Conservation (phyloP, 2,113 vertebrate genomes). For the Ailurus styani region DNA sequence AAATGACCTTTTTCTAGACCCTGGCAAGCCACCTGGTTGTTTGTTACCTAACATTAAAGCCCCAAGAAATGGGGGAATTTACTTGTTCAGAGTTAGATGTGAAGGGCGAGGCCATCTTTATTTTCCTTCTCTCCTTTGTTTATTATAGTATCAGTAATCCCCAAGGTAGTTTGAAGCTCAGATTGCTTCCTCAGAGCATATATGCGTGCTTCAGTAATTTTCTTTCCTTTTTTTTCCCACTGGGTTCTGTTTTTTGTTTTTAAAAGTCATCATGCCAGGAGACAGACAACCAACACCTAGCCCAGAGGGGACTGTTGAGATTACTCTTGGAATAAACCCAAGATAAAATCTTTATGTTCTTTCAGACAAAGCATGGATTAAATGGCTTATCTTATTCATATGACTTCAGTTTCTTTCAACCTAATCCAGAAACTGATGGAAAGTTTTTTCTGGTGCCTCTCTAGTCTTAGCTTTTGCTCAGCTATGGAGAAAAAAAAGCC, state of each 20-base stretch:
- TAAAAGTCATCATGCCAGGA: neutral
- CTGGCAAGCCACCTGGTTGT: neutral
- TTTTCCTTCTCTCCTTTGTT: constrained; percentile 51
- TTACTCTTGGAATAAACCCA: neutral
- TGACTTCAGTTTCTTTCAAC: constrained; percentile 55
- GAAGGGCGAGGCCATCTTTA: constrained; percentile 15
- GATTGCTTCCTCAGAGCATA: constrained; percentile 46
- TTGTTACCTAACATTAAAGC: neutral
- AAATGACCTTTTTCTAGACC: neutral
- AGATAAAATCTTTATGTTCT: constrained; percentile 39
- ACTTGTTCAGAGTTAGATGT: neutral
- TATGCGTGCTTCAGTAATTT: constrained; percentile 23
- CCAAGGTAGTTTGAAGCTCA: constrained; percentile 40
- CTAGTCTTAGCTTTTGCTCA: neutral
- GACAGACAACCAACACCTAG: constrained; percentile 10
- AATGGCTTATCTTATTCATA: constrained; percentile 27
- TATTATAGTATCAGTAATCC: constrained; percentile 51
- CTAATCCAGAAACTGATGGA: neutral
- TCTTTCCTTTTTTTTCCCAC: neutral
- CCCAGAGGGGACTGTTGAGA: neutral
- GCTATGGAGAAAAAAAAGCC: neutral
- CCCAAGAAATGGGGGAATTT: neutral
- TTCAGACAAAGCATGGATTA: constrained; percentile 33
- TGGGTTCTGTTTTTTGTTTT: constrained; percentile 36
- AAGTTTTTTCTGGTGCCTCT: neutral